A percentile compares a stretch with the other conserved stretches of the same genome.
Evolutionary conservation across 2,797 vertebrate species (phyloP).

Genomic region (Phalloptychus januarius): DNA sequence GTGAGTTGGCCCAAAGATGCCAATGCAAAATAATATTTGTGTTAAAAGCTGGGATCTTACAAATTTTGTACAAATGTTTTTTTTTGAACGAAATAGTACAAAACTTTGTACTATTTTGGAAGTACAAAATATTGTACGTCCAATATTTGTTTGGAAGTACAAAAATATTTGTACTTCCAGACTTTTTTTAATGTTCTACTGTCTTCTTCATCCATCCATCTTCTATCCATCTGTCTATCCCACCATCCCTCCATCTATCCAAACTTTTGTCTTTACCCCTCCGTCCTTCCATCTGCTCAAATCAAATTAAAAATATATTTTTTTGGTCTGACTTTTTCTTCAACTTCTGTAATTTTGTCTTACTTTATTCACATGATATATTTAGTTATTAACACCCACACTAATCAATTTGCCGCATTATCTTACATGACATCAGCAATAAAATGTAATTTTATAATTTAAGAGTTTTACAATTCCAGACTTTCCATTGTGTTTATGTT

Average conservation of each 20-base stretch:
- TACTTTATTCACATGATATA: too few relatives aligned
- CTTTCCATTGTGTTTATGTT: not conserved
- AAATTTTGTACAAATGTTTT: too few relatives aligned
- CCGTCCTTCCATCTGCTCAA: not conserved
- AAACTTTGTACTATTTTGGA: too few relatives aligned
- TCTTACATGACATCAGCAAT: not conserved
- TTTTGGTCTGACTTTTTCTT: not conserved
- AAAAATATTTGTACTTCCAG: not conserved
- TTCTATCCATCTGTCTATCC: not conserved
- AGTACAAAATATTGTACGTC: too few relatives aligned
- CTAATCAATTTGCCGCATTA: not conserved
- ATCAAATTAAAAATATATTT: not conserved
- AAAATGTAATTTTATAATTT: not conserved
- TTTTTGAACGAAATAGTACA: too few relatives aligned
- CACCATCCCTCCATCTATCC: not conserved
- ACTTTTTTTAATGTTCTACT: not conserved
- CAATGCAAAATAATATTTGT: slow-evolving; percentile 9
- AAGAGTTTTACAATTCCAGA: not conserved
- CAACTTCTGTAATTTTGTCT: not conserved
- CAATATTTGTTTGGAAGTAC: too few relatives aligned
- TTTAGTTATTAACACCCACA: not conserved
- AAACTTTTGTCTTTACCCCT: not conserved
- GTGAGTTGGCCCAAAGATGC: slow-evolving; percentile 81
- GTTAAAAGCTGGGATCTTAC: not conserved
- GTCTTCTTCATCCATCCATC: not conserved